Percentiles rank a stretch among this genome's conserved stretches.
phyloP scores from a whole-genome alignment of 1,140 invertebrate species.

The Centruroides vittatus region DNA sequence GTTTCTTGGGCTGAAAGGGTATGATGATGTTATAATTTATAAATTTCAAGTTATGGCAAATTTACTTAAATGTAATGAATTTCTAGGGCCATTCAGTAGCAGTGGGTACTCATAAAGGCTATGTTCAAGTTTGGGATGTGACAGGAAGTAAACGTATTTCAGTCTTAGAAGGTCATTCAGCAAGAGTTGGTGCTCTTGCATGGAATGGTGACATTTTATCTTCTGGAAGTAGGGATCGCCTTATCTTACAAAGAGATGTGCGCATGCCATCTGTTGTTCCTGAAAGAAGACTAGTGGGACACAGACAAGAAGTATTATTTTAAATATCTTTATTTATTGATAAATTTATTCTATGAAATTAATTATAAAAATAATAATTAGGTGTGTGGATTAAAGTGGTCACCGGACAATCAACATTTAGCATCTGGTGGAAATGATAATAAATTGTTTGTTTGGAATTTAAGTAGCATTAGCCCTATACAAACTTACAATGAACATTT shows the following conservation, averaged over 20 bases:
- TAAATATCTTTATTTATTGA: no score
- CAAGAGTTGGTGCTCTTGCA: constrained; percentile 74
- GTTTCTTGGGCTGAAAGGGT: constrained; percentile 93
- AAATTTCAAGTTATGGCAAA: constrained; percentile 2
- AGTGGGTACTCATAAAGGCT: constrained; percentile 92
- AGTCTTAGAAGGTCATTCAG: constrained; percentile 82
- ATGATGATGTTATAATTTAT: constrained; percentile 7
- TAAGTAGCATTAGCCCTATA: constrained; percentile 70
- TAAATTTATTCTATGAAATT: no score
- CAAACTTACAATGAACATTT: constrained; percentile 96
- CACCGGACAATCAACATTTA: constrained; percentile 93
- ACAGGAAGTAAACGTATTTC: constrained; percentile 83
- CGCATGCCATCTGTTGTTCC: constrained; percentile 62
- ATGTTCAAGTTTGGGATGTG: constrained; percentile 96
- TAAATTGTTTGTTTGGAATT: constrained; percentile 94
- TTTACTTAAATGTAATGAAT: constrained; percentile 23
- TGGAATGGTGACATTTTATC: constrained; percentile 97
- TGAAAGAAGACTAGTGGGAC: constrained; percentile 68
- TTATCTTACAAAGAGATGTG: constrained; percentile 89
- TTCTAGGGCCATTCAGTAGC: constrained; percentile 72
- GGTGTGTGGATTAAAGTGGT: constrained; percentile 97
- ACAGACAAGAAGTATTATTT: constrained; percentile 74
- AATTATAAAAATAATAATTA: constrained; percentile 15
- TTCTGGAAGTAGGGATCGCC: constrained; percentile 85
- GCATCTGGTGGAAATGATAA: constrained; percentile 99